Evolutionary conservation across 2,113 vertebrate species (phyloP), one percentile per base, ranked within the genome.

Genomic region (Calonectris borealis): DNA sequence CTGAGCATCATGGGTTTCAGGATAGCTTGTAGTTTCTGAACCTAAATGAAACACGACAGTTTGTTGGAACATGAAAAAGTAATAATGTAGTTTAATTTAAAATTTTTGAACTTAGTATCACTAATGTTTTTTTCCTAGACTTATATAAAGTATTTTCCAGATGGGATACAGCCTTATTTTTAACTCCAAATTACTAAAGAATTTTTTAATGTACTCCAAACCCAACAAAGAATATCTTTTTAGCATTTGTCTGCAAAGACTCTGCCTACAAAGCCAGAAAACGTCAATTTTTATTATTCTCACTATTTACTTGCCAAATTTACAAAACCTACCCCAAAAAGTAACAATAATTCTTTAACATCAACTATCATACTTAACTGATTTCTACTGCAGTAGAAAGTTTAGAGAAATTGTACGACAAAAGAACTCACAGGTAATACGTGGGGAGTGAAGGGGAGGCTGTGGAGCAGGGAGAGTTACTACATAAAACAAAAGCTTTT

Each of bases 1-100:
- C 99, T 98, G 92, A 99, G 98, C 99, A 99, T 99, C 99, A 99
- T 99, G 26, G 99, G 99, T 93, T 99, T 99, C 90, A 99, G 96
- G 88, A 99, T 99, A 46, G 98, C 99, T 96, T 99, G 99, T 34
- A 99, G 98, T 97, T 99, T 99, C 92, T 99, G 99, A 57, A 99
- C 99, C 99, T 99, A 87, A 88, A 93, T 54, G 83, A 94, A 93
- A 91, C 16, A 79, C 7, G 82, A 68, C 1, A 8, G 5, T 57
- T 90, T 32, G 40, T 52, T 16, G 2, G 13, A 86, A 52, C 5
- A 90, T 6, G 40, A 40, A 79, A 16, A 89, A 25, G 25, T n/a
- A 69, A 91, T 10, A 64, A 9, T 11, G 52, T 9, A 58, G 27
- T 55, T 65, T 8, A 80, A 4, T 15, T 31, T 26, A 51, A 66